A percentile compares a stretch with the other conserved stretches of the same genome.
These are phyloP conservation scores for Augochlorella aurata DNA, from an alignment of 2,888 invertebrate species.

Conservation along the genomic window DNA sequence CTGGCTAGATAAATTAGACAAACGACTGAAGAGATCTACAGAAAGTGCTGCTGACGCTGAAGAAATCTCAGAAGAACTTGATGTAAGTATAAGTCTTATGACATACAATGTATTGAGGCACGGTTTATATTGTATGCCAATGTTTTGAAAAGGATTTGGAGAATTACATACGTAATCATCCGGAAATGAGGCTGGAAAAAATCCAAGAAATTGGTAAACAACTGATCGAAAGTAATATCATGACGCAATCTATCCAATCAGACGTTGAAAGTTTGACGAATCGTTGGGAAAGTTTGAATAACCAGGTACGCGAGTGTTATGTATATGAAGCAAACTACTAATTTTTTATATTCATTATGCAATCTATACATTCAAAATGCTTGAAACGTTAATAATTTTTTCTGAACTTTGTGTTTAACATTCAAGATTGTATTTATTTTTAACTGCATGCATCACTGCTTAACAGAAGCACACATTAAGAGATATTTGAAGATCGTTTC, in stretches of 20 bases:
- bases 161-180: conserved; percentile 89
- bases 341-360: not conserved
- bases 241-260: conserved; percentile 86
- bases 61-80: conserved; percentile 94
- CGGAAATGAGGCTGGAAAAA: conserved; percentile 87
- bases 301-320: conserved; percentile 84
- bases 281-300: conserved; percentile 87
- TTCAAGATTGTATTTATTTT: conserved; percentile 28
- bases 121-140: not conserved
- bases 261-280: conserved; percentile 86
- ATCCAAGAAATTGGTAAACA: conserved; percentile 90
- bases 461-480: conserved; percentile 14
- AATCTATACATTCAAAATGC: conserved; percentile 1
- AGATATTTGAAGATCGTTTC: not conserved
- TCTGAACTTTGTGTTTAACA: conserved; percentile 40
- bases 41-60: conserved; percentile 92
- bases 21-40: conserved; percentile 88
- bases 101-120: not conserved
- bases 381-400: conserved; percentile 20
- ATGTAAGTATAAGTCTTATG: conserved; percentile 84
- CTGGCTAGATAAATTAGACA: conserved; percentile 91
- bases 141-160: conserved; percentile 87
- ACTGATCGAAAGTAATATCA: conserved; percentile 89
- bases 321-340: not conserved
- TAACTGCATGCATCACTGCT: conserved; percentile 57